phyloP scores from a whole-genome alignment of 2,888 invertebrate genomes.

The Nomada goodeniana region DNA sequence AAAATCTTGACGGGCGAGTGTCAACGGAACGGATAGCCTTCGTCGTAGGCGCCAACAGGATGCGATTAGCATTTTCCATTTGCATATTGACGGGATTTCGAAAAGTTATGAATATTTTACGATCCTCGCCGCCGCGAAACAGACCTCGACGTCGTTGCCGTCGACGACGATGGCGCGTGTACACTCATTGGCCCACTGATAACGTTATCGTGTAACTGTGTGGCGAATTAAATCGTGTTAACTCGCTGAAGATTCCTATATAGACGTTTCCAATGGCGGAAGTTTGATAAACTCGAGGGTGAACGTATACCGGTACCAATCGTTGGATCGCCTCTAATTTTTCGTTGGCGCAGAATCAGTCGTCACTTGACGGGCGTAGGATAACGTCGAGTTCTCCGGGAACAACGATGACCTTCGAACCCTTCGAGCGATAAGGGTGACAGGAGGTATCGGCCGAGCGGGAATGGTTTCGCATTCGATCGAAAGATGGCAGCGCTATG shows the following conservation, averaged over 20 bases:
- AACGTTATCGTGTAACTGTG: constrained; percentile 40
- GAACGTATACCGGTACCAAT: constrained; percentile 52
- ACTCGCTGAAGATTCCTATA: constrained; percentile 10
- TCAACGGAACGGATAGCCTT: constrained; percentile 70
- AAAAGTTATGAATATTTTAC: constrained; percentile 84
- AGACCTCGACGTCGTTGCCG: constrained; percentile 4
- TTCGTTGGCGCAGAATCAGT: constrained; percentile 27
- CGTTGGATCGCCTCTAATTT: constrained; percentile 23
- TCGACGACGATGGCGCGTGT: background rate
- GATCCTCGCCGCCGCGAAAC: constrained; percentile 45
- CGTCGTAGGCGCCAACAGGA: constrained; percentile 69
- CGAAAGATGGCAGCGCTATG: constrained; percentile 70
- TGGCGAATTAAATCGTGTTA: constrained; percentile 1
- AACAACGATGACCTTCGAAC: constrained; percentile 32
- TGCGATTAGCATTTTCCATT: constrained; percentile 83
- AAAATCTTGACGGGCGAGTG: constrained; percentile 69
- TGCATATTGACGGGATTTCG: constrained; percentile 84
- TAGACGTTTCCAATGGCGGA: background rate
- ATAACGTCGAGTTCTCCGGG: constrained; percentile 71
- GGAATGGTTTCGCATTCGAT: background rate
- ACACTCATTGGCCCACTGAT: constrained; percentile 40
- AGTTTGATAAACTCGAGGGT: background rate
- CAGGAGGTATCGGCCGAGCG: constrained; percentile 47
- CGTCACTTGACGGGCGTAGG: constrained; percentile 60
- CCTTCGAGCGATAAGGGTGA: constrained; percentile 54